phyloP scores from a whole-genome alignment of 2,113 vertebrate genomes.

The Oreochromis aureus region DNA sequence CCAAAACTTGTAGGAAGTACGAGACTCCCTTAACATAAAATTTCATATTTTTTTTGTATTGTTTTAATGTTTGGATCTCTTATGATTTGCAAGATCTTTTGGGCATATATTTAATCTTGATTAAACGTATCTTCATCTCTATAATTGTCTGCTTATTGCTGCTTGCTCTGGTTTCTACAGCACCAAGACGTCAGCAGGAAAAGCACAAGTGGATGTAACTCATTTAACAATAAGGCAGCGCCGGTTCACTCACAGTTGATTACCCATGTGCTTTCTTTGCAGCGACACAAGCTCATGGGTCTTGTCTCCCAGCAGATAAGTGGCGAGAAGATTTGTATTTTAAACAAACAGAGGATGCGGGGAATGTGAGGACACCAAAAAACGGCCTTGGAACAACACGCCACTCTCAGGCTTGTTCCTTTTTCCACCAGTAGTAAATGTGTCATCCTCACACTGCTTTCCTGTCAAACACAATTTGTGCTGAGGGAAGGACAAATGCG shows the following conservation, averaged over 20 bases:
- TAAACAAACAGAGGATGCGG: not conserved
- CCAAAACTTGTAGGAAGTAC: slow-evolving; percentile 28
- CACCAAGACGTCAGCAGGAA: not conserved
- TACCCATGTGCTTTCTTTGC: not conserved
- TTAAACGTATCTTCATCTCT: slow-evolving; percentile 86
- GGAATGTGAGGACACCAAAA: not conserved
- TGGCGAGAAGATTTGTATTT: not conserved
- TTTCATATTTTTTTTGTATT: slow-evolving; percentile 67
- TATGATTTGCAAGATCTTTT: slow-evolving; percentile 76
- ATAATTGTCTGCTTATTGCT: not conserved
- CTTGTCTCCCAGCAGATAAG: not conserved
- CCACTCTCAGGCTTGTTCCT: not conserved
- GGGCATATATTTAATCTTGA: slow-evolving; percentile 91
- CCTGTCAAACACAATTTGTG: slow-evolving; percentile 11
- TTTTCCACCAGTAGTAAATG: not conserved
- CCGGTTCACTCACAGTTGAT: not conserved
- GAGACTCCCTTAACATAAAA: slow-evolving; percentile 34
- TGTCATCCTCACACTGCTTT: slow-evolving; percentile 8
- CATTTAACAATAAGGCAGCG: not conserved
- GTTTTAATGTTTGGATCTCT: slow-evolving; percentile 78
- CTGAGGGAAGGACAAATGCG: not conserved
- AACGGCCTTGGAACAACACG: not conserved
- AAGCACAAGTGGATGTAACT: not conserved
- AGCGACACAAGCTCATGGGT: not conserved
- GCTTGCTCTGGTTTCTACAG: not conserved